phyloP scores from a whole-genome alignment of 2,113 vertebrate genomes.

The Ellobius talpinus region DNA sequence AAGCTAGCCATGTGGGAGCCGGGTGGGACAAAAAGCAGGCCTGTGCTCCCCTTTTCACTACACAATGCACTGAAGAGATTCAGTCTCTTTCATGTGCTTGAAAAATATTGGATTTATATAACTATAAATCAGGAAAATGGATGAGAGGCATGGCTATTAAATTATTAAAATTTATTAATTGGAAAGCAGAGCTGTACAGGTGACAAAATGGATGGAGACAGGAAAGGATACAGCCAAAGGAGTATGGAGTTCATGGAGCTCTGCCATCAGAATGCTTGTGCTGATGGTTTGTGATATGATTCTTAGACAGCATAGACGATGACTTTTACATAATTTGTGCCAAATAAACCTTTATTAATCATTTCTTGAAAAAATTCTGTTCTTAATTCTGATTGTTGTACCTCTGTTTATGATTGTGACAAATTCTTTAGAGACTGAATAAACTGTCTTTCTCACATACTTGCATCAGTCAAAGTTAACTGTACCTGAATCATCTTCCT shows the following conservation, averaged over 20 bases:
- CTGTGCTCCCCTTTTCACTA: no score
- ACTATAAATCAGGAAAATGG: not conserved
- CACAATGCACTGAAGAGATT: constrained; percentile 29
- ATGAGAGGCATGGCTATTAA: not conserved
- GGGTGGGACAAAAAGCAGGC: no score
- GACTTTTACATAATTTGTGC: not conserved
- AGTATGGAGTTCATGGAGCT: not conserved
- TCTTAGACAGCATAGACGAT: not conserved
- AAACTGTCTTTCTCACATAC: not conserved
- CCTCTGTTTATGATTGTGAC: not conserved
- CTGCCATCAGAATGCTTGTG: no score
- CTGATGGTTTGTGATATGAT: not conserved
- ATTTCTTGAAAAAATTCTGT: not conserved
- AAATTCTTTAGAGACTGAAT: not conserved
- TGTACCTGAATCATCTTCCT: not conserved
- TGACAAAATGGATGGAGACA: not conserved
- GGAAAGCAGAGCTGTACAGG: not conserved
- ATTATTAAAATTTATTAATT: not conserved
- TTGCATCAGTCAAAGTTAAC: not conserved
- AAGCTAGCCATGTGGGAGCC: no score
- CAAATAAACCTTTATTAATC: not conserved
- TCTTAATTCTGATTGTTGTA: not conserved
- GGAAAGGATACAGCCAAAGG: not conserved
- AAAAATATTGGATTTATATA: not conserved
- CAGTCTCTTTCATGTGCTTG: not conserved